Evolutionary conservation across 2,888 invertebrate genomes (phyloP).

Genomic region (Nemapogon koenigi): DNA sequence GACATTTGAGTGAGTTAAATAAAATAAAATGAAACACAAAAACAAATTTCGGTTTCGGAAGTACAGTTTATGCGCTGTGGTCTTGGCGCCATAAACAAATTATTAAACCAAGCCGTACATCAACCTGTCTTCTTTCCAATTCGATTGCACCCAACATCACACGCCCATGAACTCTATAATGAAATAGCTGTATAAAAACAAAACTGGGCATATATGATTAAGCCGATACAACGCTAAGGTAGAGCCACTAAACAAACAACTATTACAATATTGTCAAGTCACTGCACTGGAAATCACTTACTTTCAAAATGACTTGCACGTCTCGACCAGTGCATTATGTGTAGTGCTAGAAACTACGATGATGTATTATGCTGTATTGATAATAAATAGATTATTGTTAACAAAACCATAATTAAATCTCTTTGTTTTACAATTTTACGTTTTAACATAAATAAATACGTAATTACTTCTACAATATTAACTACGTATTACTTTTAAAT

Average conservation of each 20-base stretch:
- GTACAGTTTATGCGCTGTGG: constrained; percentile 23
- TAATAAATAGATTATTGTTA: neutral
- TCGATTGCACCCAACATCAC: constrained; percentile 60
- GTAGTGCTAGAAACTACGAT: constrained; percentile 18
- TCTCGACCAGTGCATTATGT: constrained; percentile 43
- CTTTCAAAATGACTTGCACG: constrained; percentile 59
- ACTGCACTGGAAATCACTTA: constrained; percentile 62
- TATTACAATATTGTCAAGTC: constrained; percentile 58
- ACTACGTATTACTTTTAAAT: too few species aligned
- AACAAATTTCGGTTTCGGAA: too few species aligned
- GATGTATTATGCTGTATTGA: too few species aligned
- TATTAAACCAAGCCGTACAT: constrained; percentile 44
- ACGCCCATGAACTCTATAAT: constrained; percentile 64
- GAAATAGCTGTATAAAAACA: constrained; percentile 60
- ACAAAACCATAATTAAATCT: neutral
- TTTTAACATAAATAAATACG: too few species aligned
- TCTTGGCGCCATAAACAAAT: constrained; percentile 56
- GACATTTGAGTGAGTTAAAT: too few species aligned
- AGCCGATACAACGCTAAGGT: constrained; percentile 63
- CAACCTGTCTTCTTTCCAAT: constrained; percentile 60
- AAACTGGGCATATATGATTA: constrained; percentile 65
- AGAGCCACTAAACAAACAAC: constrained; percentile 64
- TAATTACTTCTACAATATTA: too few species aligned
- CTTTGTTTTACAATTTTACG: too few species aligned
- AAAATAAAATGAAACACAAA: too few species aligned